Conservation (phyloP, 2,888 invertebrate genomes). For the Ptychoptera contaminata region DNA sequence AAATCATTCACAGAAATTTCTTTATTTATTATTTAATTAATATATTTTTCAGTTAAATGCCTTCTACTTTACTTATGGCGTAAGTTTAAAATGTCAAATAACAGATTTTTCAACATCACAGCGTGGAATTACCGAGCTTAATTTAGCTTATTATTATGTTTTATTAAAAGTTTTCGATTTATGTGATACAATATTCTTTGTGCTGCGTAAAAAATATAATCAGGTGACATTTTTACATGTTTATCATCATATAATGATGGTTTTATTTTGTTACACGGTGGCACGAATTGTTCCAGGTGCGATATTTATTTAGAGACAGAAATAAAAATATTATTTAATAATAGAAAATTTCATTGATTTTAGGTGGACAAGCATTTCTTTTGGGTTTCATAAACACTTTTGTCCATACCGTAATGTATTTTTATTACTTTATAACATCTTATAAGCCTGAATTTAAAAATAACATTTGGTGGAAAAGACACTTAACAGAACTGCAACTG, state of each 20-base stretch:
- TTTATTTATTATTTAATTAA: no score
- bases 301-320: no score
- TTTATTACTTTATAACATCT: constrained; percentile 63
- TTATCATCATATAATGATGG: constrained; percentile 59
- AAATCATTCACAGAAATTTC: no score
- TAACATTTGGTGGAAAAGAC: constrained; percentile 69
- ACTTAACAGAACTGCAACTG: constrained; percentile 71
- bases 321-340: background rate
- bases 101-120: no score
- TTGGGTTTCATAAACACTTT: constrained; percentile 53
- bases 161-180: constrained; percentile 46
- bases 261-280: constrained; percentile 41
- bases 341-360: no score
- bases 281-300: constrained; percentile 40
- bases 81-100: no score
- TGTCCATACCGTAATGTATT: constrained; percentile 70
- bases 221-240: constrained; percentile 54
- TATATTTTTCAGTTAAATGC: no score
- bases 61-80: no score
- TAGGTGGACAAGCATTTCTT: constrained; percentile 48
- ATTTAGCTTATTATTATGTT: constrained; percentile 41
- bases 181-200: constrained; percentile 51
- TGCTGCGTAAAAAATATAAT: constrained; percentile 48
- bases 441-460: constrained; percentile 50
- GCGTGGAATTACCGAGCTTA: background rate